Base-by-base conservation (phyloP, 2,113 vertebrate genomes). In the Albula goreensis region DNA sequence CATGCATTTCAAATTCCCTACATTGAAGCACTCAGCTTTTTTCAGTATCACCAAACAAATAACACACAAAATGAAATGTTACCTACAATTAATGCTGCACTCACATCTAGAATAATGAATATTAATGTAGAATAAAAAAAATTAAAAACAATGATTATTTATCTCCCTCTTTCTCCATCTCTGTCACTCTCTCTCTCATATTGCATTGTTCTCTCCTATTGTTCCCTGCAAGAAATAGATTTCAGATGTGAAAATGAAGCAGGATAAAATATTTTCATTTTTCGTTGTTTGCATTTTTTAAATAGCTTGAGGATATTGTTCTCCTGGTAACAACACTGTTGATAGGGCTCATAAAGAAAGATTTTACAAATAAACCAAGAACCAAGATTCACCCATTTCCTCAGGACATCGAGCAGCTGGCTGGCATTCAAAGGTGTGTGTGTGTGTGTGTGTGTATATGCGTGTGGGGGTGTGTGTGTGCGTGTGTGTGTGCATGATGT, bases 361-460 rank as follows among this genome's bases (percentile, higher is more conserved):
- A 22, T 87, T 85, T 85, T 22, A 82, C 15, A 63, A 88, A 89
- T 86, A 87, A 86, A 88, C 86, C 51, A 86, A 15, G 22, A 5
- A n/a, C 3, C 63, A 70, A n/a, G 63, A n/a, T n/a, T 70, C 63
- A n/a, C 19, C 63, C 22, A 70, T n/a, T 70, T 70, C 63, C 12
- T 70, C 0, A 50, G 25, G 82, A 15, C 49, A 31, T 82, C 0
- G 52, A 17, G 31, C 60, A 50, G 41, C 8, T 78, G 7, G 17
- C 60, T 13, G 66, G 19, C n/a, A 4, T 63, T 9, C 63, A 83
- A 7, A 22, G 57, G 22, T 85, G 19, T 87, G 78, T 22, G 77
- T 88, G 84, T 85, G 12, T 56, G 31, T 51, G 83, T 50, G 41
- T 80, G 74, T 57, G 51, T 86, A 78, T n/a, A 57, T 81, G 49